These are phyloP conservation scores for Alectura lathami DNA, from an alignment of 2,113 vertebrate genomes.

Conservation along the genomic window DNA sequence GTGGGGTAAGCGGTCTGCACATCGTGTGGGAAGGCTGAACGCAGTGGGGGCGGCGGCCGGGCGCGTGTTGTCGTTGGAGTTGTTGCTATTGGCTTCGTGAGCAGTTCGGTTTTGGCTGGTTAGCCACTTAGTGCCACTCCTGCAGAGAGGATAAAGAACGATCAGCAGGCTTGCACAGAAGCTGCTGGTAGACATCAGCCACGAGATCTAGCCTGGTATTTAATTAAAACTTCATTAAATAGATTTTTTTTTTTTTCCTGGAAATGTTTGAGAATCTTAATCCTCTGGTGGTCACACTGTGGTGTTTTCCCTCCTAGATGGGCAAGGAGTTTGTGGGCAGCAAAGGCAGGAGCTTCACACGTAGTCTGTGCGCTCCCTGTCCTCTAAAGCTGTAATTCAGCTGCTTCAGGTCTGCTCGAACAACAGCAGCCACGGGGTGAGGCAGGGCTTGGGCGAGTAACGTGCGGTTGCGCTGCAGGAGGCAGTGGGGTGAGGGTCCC, in stretches of 20 bases:
- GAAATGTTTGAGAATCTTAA: neutral
- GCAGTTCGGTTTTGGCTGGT: neutral
- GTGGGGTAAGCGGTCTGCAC: neutral
- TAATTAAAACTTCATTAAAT: neutral
- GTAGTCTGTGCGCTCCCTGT: accelerated
- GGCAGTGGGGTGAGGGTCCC: neutral
- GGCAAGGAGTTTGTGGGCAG: neutral
- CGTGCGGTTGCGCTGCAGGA: accelerated
- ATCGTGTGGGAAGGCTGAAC: neutral
- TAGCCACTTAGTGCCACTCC: neutral
- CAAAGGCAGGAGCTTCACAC: neutral
- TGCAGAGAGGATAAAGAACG: neutral
- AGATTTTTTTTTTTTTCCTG: neutral
- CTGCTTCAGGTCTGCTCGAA: accelerated
- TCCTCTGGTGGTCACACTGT: neutral
- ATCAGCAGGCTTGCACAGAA: neutral
- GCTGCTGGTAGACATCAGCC: neutral
- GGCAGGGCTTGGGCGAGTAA: neutral
- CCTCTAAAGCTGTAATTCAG: neutral
- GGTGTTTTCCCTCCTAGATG: neutral
- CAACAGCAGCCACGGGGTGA: neutral
- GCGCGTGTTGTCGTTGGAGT: neutral
- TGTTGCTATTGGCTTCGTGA: neutral
- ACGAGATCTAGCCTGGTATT: neutral
- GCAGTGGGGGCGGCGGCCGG: accelerated